Percentiles rank a stretch among this genome's conserved stretches.
Evolutionary conservation across 2,888 invertebrate species (phyloP).

Genomic region (Drosophila picticornis): DNA sequence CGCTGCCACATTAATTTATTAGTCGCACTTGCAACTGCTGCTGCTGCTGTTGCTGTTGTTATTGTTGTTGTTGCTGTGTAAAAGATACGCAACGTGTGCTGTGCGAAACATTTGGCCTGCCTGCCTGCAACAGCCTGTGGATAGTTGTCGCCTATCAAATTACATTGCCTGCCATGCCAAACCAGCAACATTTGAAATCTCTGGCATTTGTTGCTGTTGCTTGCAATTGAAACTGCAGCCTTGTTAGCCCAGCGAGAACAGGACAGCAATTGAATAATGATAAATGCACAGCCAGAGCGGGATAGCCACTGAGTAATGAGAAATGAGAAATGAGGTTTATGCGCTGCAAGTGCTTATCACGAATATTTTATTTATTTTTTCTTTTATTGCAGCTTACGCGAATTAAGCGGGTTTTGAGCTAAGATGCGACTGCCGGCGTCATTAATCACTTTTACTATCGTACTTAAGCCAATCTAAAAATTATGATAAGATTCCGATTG

Average conservation of each 20-base stretch:
- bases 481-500: background rate
- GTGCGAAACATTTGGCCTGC: slow-evolving; percentile 43
- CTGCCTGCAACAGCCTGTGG: slow-evolving; percentile 16
- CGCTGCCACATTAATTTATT: slow-evolving; percentile 77
- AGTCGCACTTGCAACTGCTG: slow-evolving; percentile 73
- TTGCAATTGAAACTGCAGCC: slow-evolving; percentile 31
- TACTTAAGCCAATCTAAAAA: background rate
- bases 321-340: slow-evolving; percentile 43
- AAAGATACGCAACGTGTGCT: slow-evolving; percentile 66
- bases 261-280: slow-evolving; percentile 36
- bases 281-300: slow-evolving; percentile 13
- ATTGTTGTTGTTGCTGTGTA: slow-evolving; percentile 50
- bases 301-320: slow-evolving; percentile 24
- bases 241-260: slow-evolving; percentile 36
- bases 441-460: slow-evolving; percentile 35
- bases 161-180: slow-evolving; percentile 56
- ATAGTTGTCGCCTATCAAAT: slow-evolving; percentile 77
- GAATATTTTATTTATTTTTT: background rate
- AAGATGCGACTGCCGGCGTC: background rate
- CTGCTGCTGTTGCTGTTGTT: slow-evolving; percentile 27
- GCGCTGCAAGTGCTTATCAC: slow-evolving; percentile 23
- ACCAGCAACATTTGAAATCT: slow-evolving; percentile 51
- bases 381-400: background rate
- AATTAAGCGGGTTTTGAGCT: slow-evolving; percentile 15
- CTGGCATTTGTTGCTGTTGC: slow-evolving; percentile 37